phyloP scores from a whole-genome alignment of 2,888 invertebrate genomes.

The Leptopterna dolabrata region DNA sequence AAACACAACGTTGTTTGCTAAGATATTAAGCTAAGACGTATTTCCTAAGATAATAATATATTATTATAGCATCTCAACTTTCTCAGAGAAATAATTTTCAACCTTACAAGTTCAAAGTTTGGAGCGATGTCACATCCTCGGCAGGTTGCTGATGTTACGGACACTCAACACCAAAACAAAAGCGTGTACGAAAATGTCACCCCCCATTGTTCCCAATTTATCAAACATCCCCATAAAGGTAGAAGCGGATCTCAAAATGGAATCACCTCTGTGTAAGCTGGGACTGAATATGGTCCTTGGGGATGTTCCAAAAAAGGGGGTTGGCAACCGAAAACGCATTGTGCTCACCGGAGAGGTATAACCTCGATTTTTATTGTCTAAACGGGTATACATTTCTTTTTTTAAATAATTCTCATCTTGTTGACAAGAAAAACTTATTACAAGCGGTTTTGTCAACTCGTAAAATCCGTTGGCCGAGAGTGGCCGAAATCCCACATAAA shows the following conservation, averaged over 20 bases:
- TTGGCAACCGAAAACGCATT: not conserved
- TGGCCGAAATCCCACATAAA: too few species aligned
- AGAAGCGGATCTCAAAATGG: not conserved
- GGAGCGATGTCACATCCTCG: not conserved
- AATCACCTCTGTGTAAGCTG: not conserved
- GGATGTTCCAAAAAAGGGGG: not conserved
- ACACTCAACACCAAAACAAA: not conserved
- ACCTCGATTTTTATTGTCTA: not conserved
- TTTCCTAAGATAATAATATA: too few species aligned
- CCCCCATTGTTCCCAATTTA: not conserved
- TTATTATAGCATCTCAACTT: too few species aligned
- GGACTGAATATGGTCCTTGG: not conserved
- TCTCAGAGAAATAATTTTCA: too few species aligned
- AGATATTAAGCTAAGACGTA: too few species aligned
- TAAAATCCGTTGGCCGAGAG: too few species aligned
- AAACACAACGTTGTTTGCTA: too few species aligned
- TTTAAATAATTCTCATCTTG: not conserved
- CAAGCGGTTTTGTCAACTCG: not conserved
- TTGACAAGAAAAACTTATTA: not conserved
- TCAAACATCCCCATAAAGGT: slow-evolving; percentile 3
- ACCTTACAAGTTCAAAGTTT: too few species aligned
- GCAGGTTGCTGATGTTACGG: not conserved
- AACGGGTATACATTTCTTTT: not conserved
- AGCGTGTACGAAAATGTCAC: not conserved
- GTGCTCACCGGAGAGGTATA: not conserved